Evolutionary conservation across 2,113 vertebrate genomes (phyloP), one percentile per base, ranked within the genome.

Genomic region (Xyrauchen texanus): DNA sequence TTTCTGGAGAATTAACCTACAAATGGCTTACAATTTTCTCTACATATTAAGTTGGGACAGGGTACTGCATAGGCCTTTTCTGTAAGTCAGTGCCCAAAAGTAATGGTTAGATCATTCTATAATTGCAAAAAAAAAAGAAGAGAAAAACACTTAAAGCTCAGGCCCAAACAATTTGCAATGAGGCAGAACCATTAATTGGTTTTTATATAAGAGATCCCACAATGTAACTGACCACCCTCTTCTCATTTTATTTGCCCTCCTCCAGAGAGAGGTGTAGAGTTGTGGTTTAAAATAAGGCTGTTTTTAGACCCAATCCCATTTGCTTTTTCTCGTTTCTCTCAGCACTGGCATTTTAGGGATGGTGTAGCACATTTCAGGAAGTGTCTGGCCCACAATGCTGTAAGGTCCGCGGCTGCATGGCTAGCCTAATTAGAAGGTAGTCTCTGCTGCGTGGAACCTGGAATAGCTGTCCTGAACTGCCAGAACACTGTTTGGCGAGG

Each of bases 391-490:
- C 89, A 47, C 91, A 92, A 84, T 83, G 84, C 87, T 34, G 21
- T 3, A 34, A 34, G 21, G 21, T 1, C 21, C 87, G 81, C 66
- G 51, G 85, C 84, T 79, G 87, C 86, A 83, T 42, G 60, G 87
- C 84, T 81, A 76, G 75, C 80, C 81, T 91, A 91, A 93, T 92
- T 92, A 91, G 88, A 92, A 91, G 89, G 83, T 81, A 88, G 82
- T 86, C 82, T 82, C 77, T 52, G 62, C 21, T 64, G 84, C 87
- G 83, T 89, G 71, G 88, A 87, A 91, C 90, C 90, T 88, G 82
- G 81, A 89, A 85, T 83, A 78, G 86, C 69, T 85, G 87, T 89
- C 83, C 86, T 85, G 83, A 72, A 78, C 47, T n/a, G 6, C 70
- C 77, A 77, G 81, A 75, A 79, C 73, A 57, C 80, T 84, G 78